Evolutionary conservation across 1,140 invertebrate genomes (phyloP).

Genomic region (Melitaea cinxia): DNA sequence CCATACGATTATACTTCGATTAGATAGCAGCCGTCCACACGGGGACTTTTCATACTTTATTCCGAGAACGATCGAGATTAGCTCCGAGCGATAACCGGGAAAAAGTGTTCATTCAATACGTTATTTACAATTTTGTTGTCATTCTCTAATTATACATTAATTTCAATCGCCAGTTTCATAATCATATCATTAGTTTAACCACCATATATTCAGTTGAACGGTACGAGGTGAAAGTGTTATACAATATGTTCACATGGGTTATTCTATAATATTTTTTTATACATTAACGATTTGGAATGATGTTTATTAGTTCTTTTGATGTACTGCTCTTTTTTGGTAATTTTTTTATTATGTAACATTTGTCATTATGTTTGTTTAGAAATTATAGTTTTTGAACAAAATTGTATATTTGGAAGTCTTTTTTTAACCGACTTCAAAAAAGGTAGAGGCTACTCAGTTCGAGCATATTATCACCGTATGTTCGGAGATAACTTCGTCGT

Average conservation of each 20-base stretch:
- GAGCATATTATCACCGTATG: too few relatives aligned
- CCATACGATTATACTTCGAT: not conserved
- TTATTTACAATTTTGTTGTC: constrained; percentile 47
- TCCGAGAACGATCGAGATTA: constrained; percentile 5
- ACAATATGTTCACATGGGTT: constrained; percentile 7
- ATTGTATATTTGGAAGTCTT: too few relatives aligned
- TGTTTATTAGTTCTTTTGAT: not conserved
- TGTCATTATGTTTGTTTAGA: too few relatives aligned
- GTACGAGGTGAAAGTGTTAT: constrained; percentile 38
- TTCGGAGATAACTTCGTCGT: too few relatives aligned
- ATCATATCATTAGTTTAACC: constrained; percentile 40
- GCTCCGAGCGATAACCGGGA: constrained; percentile 7
- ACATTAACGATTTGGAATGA: constrained; percentile 3
- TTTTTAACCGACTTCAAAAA: too few relatives aligned
- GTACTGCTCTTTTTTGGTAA: not conserved
- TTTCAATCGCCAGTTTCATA: constrained; percentile 33
- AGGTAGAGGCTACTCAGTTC: too few relatives aligned
- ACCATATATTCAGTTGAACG: constrained; percentile 36
- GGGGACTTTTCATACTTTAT: constrained; percentile 1
- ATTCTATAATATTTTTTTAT: constrained; percentile 9
- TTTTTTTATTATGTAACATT: not conserved
- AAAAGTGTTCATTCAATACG: constrained; percentile 21
- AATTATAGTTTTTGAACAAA: too few relatives aligned
- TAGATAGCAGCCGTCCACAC: constrained; percentile 3
- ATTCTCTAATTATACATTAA: constrained; percentile 39